Base-by-base conservation (phyloP, 2,888 invertebrate genomes). In the Zygaena filipendulae region DNA sequence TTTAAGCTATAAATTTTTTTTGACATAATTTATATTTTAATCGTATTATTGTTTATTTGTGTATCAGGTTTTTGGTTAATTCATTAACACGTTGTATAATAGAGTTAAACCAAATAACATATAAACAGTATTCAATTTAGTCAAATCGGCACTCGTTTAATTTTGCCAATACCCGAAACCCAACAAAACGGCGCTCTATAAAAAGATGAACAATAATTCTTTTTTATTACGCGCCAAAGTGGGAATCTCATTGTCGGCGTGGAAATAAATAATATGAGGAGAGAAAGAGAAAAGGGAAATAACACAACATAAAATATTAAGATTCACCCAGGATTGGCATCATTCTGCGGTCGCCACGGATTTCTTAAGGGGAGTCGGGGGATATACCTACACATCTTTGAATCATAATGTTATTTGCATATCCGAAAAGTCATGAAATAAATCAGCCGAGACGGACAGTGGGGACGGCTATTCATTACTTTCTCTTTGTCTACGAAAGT, bases 231-330 rank as follows among this genome's bases (percentile, higher is more conserved):
- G 63, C 64, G 59, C 74, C 63, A 72, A 75, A 79, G 77, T 75
- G 74, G 72, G 77, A 75, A 79, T 77, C 72, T 79, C 75, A 75
- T 68, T 74, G 77, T 75, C 71, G 70, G 67, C 66, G 54, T 61
- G 63, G 69, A 72, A 66, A 75, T 79, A 77, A 77, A 77, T 77
- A 75, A 69, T 72, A 75, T 69, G 60, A 63, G 63, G 61, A 71
- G 69, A 69, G 68, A 75, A 74, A 67, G 70, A 67, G 66, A 70
- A 70, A 70, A 67, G 66, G 66, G 67, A 70, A 75, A 75, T 74
- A 75, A 74, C 72, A 75, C 75, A 75, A 75, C 72, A 75, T 74
- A 70, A 79, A 79, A 75, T 77, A 79, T 77, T 75, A 77, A 79
- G 74, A 77, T 77, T 75, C 71, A 69, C 69, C 70, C 70, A 57